Evolutionary conservation across 2,888 invertebrate species (phyloP).

Genomic region (Oligia fasciuncula): DNA sequence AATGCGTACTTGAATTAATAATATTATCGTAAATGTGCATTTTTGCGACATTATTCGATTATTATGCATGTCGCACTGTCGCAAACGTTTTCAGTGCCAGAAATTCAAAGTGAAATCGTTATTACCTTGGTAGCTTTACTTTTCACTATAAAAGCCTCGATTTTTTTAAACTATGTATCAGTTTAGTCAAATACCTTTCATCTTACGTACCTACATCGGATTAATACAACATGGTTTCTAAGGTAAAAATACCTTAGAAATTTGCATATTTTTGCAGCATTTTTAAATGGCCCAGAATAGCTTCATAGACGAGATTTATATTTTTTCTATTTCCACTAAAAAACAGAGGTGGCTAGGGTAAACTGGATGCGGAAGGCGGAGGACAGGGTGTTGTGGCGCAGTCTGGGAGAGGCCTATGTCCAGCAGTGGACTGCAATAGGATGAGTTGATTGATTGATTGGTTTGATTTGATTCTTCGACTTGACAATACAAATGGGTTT

Average conservation of each 20-base stretch:
- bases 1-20: not conserved
- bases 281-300: not conserved
- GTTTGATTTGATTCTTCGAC: no score
- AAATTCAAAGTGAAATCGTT: constrained; percentile 54
- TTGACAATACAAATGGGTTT: no score
- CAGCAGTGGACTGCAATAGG: no score
- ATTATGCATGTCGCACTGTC: constrained; percentile 46
- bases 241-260: constrained; percentile 22
- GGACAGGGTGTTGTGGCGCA: no score
- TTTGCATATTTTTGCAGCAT: no score
- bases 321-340: no score
- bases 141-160: constrained; percentile 52
- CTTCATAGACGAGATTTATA: no score
- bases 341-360: no score
- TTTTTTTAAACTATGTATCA: constrained; percentile 54
- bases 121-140: constrained; percentile 53
- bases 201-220: constrained; percentile 5
- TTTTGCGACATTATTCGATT: constrained; percentile 41
- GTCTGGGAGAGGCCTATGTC: no score
- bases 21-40: constrained; percentile 13
- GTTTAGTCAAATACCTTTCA: constrained; percentile 45
- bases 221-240: constrained; percentile 38
- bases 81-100: constrained; percentile 51
- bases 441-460: no score
- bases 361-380: no score